Conservation (phyloP, 2,797 vertebrate species). For the Peromyscus nudipes region DNA sequence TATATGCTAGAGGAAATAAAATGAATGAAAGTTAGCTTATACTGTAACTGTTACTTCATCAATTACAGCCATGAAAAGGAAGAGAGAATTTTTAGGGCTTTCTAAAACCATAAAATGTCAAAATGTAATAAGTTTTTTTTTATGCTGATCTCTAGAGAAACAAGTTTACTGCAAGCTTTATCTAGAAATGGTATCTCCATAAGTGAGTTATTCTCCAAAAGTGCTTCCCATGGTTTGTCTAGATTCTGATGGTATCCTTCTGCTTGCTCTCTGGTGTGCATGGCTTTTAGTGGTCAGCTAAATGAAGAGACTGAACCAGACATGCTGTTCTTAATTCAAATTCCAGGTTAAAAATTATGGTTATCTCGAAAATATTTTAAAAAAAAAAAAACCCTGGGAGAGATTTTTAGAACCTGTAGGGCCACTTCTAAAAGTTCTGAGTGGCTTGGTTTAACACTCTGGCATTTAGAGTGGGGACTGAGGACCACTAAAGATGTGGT, state of each 20-base stretch:
- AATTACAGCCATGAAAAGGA: not conserved
- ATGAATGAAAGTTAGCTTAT: not conserved
- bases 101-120: constrained; percentile 17
- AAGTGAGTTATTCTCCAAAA: not conserved
- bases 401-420: not conserved
- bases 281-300: not conserved
- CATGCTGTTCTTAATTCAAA: not conserved
- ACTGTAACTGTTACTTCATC: not conserved
- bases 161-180: not conserved
- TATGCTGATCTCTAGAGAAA: not conserved
- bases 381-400: no score
- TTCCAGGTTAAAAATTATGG: not conserved
- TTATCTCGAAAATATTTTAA: not conserved
- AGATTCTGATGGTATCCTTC: not conserved
- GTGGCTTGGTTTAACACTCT: not conserved
- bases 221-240: not conserved
- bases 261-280: not conserved
- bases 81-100: constrained; percentile 4
- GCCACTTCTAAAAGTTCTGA: not conserved
- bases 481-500: not conserved
- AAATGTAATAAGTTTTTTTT: not conserved
- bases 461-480: not conserved
- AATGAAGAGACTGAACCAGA: not conserved
- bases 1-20: not conserved
- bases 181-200: not conserved